Percentiles rank a stretch among this genome's conserved stretches.
These are phyloP conservation scores for Tetramorium parvispinum DNA, from an alignment of 1,140 invertebrate genomes.

Conservation along the genomic window DNA sequence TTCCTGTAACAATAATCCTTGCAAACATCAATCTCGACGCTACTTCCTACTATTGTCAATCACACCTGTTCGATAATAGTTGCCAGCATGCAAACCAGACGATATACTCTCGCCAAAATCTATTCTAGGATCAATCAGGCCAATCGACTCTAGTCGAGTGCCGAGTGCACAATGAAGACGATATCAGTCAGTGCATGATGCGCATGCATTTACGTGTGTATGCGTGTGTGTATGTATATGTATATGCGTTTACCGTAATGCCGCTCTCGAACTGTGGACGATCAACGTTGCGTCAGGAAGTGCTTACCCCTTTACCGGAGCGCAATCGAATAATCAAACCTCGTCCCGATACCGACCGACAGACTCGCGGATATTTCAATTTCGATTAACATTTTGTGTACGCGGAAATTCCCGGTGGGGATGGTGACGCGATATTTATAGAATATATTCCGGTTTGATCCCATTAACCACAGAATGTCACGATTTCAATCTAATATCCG, in stretches of 20 bases:
- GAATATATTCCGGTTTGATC: background rate
- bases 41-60: constrained; percentile 7
- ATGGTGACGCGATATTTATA: background rate
- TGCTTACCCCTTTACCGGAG: constrained; percentile 26
- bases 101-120: constrained; percentile 38
- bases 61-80: constrained; percentile 27
- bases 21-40: constrained; percentile 1
- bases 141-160: constrained; percentile 36
- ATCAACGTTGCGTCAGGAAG: constrained; percentile 55
- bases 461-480: background rate
- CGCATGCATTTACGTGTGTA: constrained; percentile 46
- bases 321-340: background rate
- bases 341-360: background rate
- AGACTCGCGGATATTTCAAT: background rate
- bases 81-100: constrained; percentile 45
- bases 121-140: constrained; percentile 31
- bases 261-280: background rate
- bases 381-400: background rate
- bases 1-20: background rate
- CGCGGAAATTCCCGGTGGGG: background rate
- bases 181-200: constrained; percentile 42
- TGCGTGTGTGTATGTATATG: background rate
- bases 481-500: background rate
- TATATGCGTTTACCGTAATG: constrained; percentile 21
- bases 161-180: constrained; percentile 46